phyloP scores from a whole-genome alignment of 2,888 invertebrate genomes.

The Leptarthrus brevirostris region DNA sequence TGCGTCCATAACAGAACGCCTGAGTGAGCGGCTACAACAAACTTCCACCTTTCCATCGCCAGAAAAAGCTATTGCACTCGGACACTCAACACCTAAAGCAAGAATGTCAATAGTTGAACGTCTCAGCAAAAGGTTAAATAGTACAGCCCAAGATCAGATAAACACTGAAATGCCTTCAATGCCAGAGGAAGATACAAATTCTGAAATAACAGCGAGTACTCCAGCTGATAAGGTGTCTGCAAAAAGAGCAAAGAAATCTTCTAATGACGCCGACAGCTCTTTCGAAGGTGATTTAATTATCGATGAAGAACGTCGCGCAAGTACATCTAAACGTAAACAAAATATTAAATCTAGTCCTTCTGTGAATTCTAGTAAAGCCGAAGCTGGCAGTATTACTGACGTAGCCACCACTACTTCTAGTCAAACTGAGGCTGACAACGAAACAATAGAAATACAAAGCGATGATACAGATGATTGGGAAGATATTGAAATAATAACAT shows the following conservation, averaged over 20 bases:
- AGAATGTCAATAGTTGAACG: slow-evolving; percentile 25
- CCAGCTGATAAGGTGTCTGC: background rate
- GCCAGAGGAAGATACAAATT: background rate
- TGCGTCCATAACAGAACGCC: background rate
- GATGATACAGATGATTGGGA: slow-evolving; percentile 62
- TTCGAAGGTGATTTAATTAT: slow-evolving; percentile 43
- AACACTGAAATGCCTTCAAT: background rate
- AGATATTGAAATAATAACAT: slow-evolving; percentile 58
- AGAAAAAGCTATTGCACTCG: background rate
- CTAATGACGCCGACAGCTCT: slow-evolving; percentile 16
- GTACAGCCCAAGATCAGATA: background rate
- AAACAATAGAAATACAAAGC: slow-evolving; percentile 3
- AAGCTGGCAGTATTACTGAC: background rate
- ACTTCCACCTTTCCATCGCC: background rate
- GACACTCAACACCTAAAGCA: background rate
- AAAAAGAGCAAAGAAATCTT: background rate
- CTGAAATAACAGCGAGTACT: background rate
- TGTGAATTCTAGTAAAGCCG: background rate
- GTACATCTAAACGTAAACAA: background rate
- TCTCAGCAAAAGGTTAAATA: slow-evolving; percentile 32
- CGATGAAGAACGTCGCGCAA: slow-evolving; percentile 31
- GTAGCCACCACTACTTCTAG: background rate
- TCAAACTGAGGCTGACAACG: background rate
- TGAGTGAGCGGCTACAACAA: background rate
- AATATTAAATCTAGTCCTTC: no score